These are phyloP conservation scores for Pipistrellus kuhlii DNA, from an alignment of 2,797 vertebrate species.

Conservation along the genomic window DNA sequence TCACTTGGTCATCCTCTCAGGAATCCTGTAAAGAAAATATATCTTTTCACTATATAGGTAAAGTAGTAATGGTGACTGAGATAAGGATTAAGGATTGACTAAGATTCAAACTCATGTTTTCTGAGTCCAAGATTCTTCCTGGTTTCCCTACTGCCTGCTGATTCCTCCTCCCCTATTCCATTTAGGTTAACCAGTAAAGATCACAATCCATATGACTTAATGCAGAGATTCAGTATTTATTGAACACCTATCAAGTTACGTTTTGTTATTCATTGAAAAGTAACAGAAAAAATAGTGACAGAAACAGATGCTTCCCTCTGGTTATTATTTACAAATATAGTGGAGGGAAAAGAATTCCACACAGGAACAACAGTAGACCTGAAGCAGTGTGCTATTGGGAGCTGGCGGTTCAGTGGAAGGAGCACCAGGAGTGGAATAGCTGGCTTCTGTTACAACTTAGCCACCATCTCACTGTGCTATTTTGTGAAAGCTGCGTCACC, in stretches of 20 bases:
- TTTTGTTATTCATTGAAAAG: neutral
- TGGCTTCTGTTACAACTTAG: neutral
- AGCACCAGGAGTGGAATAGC: too few relatives aligned
- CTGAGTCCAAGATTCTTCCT: neutral
- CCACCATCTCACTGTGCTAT: rapidly evolving
- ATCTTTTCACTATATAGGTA: neutral
- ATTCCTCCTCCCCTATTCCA: neutral
- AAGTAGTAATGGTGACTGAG: neutral
- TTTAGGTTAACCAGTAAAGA: neutral
- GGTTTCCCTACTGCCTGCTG: neutral
- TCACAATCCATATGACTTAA: neutral
- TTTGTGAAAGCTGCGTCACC: neutral
- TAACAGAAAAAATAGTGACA: neutral
- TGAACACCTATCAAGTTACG: neutral
- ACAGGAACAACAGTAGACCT: neutral
- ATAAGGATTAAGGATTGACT: neutral
- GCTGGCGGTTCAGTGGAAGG: neutral
- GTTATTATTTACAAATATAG: neutral
- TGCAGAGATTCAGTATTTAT: neutral
- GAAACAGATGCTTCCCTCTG: neutral
- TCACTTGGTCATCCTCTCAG: neutral
- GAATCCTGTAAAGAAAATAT: neutral
- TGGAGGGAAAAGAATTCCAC: neutral
- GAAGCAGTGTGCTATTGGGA: rapidly evolving
- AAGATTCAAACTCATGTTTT: neutral